Base-by-base conservation (phyloP, 2,113 vertebrate genomes). In the Pungitius pungitius region DNA sequence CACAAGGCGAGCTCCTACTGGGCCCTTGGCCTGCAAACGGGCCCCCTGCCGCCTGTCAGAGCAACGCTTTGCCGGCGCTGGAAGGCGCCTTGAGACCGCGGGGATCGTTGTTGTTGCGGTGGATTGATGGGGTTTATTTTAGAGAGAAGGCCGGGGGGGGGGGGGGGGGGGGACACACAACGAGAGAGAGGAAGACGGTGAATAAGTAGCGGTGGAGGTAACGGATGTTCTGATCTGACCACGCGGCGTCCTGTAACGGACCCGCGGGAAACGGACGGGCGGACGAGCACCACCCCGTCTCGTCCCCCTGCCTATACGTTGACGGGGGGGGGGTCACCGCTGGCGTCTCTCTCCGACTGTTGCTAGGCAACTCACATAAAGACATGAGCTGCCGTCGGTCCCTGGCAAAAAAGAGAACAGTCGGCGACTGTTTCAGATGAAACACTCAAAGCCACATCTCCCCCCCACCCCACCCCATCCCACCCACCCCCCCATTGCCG, bases 111-210 rank as follows among this genome's bases (percentile, higher is more conserved):
- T 77, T 85, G 80, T 70, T 79, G 77, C 66, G 52, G 63, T 20
- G 81, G 82, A 85, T 85, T 84, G 84, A 90, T 85, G 88, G 85
- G 80, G 86, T 90, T 88, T 87, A 80, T 87, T 87, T 30, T 84
- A 82, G 73, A 82, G 57, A 35, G 54, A 54, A 69, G 67, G 14
- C 37, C 30, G 75, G 24, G 69, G 75, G 68, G 20, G 52, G 60
- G 1, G 42, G 59, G 58, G 66, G 72, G 27, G 20, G 45, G 70
- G 61, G 33, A 66, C 59, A 54, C 26, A 24, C 68, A 40, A 51
- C 1, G 62, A 75, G 67, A 52, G 24, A 27, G 73, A 56, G 54
- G 65, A 33, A 68, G 22, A 49, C 13, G 6, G 54, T 69, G 71
- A 51, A 56, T 64, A 27, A 0, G 73, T 30, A 54, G 66, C 45